These are phyloP conservation scores for Parnassius orleans DNA, from an alignment of 2,888 invertebrate species.

Conservation along the genomic window DNA sequence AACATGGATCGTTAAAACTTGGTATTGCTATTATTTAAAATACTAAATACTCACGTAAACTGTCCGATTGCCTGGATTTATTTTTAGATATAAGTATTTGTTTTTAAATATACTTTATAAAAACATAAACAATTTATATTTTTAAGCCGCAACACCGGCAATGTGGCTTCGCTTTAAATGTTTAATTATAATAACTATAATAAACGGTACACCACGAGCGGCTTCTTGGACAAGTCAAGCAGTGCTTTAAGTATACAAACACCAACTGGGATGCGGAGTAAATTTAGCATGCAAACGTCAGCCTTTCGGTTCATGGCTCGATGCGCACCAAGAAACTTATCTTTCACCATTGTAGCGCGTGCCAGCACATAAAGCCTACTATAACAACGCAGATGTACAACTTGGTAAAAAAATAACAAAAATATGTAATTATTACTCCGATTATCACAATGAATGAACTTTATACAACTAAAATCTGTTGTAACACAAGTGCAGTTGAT, in stretches of 20 bases:
- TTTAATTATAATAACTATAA: neutral
- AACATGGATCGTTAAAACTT: neutral
- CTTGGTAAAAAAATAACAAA: conserved; percentile 34
- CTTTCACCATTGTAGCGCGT: conserved; percentile 80
- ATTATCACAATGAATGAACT: too few relatives aligned
- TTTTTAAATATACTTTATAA: too few relatives aligned
- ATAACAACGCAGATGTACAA: conserved; percentile 48
- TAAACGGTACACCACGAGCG: neutral
- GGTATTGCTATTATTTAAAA: neutral
- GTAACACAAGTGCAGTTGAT: too few relatives aligned
- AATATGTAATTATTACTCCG: too few relatives aligned
- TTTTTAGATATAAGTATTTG: too few relatives aligned
- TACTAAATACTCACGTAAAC: conserved; percentile 10
- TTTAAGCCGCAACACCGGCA: neutral
- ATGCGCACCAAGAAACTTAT: conserved; percentile 79
- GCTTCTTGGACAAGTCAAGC: conserved; percentile 48
- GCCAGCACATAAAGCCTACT: conserved; percentile 58
- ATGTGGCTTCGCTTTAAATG: neutral
- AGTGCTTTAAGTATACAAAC: conserved; percentile 61
- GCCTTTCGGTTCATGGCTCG: conserved; percentile 80
- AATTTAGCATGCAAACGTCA: conserved; percentile 77
- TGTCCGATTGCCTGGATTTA: neutral
- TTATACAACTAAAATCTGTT: too few relatives aligned
- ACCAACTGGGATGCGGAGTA: conserved; percentile 66
- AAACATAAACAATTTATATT: too few relatives aligned